Conservation (phyloP, 2,113 vertebrate genomes). For the Sceloporus undulatus region DNA sequence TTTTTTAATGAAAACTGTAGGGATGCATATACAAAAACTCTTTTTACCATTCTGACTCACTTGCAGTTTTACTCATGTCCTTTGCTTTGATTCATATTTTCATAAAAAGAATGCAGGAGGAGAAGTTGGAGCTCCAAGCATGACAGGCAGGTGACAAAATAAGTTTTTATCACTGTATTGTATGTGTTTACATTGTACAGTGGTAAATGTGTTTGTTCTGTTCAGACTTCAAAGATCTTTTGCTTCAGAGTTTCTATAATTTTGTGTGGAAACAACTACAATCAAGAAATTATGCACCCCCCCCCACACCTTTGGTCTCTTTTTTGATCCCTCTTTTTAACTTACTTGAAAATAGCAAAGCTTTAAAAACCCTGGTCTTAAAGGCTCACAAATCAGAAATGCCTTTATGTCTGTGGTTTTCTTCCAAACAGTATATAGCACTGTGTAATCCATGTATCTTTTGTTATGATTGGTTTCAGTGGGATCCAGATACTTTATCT, state of each 20-base stretch:
- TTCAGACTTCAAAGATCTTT: background rate
- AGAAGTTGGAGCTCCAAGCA: background rate
- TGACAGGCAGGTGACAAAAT: background rate
- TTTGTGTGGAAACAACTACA: background rate
- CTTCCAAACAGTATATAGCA: background rate
- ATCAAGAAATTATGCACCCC: background rate
- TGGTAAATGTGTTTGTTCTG: background rate
- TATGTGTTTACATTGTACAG: background rate
- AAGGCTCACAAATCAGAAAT: background rate
- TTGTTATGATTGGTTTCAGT: background rate
- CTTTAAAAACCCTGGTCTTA: background rate
- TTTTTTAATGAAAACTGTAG: background rate
- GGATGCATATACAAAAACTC: no score
- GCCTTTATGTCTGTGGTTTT: background rate
- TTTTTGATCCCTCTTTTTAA: no score
- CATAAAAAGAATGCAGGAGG: background rate
- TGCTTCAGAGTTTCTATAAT: background rate
- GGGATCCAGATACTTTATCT: background rate
- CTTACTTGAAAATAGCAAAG: background rate
- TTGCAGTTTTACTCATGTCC: background rate
- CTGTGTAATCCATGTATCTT: background rate
- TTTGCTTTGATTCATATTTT: background rate
- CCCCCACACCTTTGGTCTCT: no score
- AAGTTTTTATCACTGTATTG: background rate
- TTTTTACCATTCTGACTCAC: background rate